A percentile compares a stretch with the other conserved stretches of the same genome.
These are phyloP conservation scores for Larimichthys crocea DNA, from an alignment of 2,113 vertebrate genomes.

Conservation along the genomic window DNA sequence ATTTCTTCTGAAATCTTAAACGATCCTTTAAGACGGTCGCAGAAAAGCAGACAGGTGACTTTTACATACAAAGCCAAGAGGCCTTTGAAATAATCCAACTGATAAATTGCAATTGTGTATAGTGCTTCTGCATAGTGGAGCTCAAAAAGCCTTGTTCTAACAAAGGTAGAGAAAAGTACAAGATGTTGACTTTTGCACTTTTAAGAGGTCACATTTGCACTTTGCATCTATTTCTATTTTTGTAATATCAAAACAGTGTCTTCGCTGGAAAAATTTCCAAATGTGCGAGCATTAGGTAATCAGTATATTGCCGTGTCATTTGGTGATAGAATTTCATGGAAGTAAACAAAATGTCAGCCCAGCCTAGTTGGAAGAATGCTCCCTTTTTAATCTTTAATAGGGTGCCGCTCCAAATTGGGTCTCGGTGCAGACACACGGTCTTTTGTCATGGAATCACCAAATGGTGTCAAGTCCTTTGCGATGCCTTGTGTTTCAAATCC, in stretches of 20 bases:
- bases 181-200: neutral
- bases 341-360: slow-evolving; percentile 52
- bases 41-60: neutral
- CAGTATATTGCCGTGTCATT: slow-evolving; percentile 24
- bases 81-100: neutral
- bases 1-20: neutral
- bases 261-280: slow-evolving; percentile 9
- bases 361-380: slow-evolving; percentile 48
- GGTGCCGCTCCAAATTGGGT: slow-evolving; percentile 39
- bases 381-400: slow-evolving; percentile 73
- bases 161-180: neutral
- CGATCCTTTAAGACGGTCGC: neutral
- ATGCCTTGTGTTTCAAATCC: slow-evolving; percentile 1
- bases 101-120: neutral
- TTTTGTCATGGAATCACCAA: slow-evolving; percentile 44
- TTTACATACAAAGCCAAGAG: neutral
- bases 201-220: neutral
- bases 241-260: neutral
- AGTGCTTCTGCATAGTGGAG: neutral
- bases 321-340: slow-evolving; percentile 48
- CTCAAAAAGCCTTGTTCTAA: neutral
- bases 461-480: slow-evolving; percentile 29
- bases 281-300: slow-evolving; percentile 12
- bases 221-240: neutral
- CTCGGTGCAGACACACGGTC: slow-evolving; percentile 37